Conservation (phyloP, 2,888 invertebrate species). For the Acanthoscelides obtectus region DNA sequence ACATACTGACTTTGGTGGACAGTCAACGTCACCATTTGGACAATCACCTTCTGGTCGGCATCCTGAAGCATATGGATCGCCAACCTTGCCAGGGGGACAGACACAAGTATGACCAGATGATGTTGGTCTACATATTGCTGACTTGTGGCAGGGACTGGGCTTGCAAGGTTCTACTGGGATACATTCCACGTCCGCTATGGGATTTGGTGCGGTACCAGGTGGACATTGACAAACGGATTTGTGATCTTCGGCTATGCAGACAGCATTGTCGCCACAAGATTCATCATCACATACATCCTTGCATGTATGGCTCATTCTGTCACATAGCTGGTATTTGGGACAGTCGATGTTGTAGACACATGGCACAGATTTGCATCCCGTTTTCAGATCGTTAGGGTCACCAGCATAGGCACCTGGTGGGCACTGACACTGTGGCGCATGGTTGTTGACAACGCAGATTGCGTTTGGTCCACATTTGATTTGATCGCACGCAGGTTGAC, state of each 20-base stretch:
- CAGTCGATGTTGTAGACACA: slow-evolving; percentile 86
- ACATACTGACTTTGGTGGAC: slow-evolving; percentile 71
- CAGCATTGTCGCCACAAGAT: slow-evolving; percentile 81
- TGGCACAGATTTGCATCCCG: slow-evolving; percentile 74
- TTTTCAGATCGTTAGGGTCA: slow-evolving; percentile 71
- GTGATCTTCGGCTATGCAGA: slow-evolving; percentile 83
- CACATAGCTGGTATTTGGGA: slow-evolving; percentile 72
- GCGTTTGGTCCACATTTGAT: slow-evolving; percentile 81
- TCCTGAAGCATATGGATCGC: slow-evolving; percentile 71
- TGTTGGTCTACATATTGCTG: slow-evolving; percentile 66
- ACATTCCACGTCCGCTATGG: slow-evolving; percentile 80
- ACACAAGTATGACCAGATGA: slow-evolving; percentile 63
- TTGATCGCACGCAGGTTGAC: slow-evolving; percentile 73
- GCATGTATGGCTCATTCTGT: slow-evolving; percentile 77
- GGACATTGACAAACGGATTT: slow-evolving; percentile 81
- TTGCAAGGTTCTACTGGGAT: slow-evolving; percentile 65
- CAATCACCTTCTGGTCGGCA: slow-evolving; percentile 77
- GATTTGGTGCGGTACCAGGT: slow-evolving; percentile 74
- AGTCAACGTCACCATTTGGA: slow-evolving; percentile 66
- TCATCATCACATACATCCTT: slow-evolving; percentile 75
- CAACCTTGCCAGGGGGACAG: slow-evolving; percentile 71
- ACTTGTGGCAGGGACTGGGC: slow-evolving; percentile 74
- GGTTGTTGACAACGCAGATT: slow-evolving; percentile 83
- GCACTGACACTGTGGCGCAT: slow-evolving; percentile 84
- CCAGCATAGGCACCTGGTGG: slow-evolving; percentile 83